Evolutionary conservation across 2,888 invertebrate genomes (phyloP).

Genomic region (Anticlea derivata): DNA sequence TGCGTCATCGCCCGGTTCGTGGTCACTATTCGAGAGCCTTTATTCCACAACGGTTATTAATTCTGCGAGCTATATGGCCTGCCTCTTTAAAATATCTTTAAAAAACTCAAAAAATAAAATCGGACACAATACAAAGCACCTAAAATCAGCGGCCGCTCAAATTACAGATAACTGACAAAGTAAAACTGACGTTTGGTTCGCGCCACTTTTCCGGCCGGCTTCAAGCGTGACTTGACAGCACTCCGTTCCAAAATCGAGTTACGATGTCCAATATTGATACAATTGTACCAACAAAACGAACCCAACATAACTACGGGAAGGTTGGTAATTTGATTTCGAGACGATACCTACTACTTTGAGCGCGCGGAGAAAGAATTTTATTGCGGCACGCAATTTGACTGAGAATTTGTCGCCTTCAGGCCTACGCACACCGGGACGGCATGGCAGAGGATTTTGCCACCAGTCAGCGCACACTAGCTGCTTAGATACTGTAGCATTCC

Average conservation of each 20-base stretch:
- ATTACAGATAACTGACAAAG: neutral
- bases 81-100: too few relatives aligned
- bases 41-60: too few relatives aligned
- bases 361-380: conserved; percentile 41
- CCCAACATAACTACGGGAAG: conserved; percentile 60
- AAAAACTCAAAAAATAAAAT: too few relatives aligned
- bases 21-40: too few relatives aligned
- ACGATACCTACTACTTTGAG: conserved; percentile 55
- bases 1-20: too few relatives aligned
- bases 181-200: conserved; percentile 16
- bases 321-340: conserved; percentile 61
- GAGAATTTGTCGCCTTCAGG: conserved; percentile 14
- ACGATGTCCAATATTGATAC: conserved; percentile 76
- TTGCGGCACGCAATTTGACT: conserved; percentile 27
- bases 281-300: conserved; percentile 73
- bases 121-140: too few relatives aligned
- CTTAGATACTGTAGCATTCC: too few relatives aligned
- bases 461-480: too few relatives aligned
- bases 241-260: conserved; percentile 67
- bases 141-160: neutral
- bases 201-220: conserved; percentile 9
- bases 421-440: too few relatives aligned
- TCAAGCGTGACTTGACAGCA: conserved; percentile 58
- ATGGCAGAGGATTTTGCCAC: too few relatives aligned
- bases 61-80: too few relatives aligned